Conservation (phyloP, 2,797 vertebrate species). For the Sebastes taczanowskii region DNA sequence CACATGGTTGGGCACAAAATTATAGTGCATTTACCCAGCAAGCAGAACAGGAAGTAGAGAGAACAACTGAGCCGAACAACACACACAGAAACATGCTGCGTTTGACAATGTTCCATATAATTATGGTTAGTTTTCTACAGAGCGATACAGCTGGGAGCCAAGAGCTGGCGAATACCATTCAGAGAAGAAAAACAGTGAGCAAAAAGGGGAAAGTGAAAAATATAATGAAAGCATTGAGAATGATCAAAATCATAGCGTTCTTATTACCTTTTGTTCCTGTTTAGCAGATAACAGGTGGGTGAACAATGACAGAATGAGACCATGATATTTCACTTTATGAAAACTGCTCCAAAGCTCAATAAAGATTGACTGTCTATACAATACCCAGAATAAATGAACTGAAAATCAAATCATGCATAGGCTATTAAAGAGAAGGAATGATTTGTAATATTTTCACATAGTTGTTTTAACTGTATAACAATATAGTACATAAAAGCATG, state of each 20-base stretch:
- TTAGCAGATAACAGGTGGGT: no score
- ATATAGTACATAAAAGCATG: no score
- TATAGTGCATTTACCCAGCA: conserved; percentile 6
- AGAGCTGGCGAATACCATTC: not conserved
- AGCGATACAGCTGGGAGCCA: not conserved
- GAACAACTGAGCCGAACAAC: not conserved
- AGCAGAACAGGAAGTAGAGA: not conserved
- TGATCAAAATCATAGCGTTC: not conserved
- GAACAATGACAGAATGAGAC: no score
- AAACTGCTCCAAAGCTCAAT: no score
- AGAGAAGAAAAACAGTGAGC: not conserved
- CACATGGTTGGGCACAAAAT: not conserved
- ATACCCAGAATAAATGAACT: no score
- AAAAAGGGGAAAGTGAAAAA: not conserved
- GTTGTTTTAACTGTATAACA: no score
- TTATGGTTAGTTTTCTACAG: not conserved
- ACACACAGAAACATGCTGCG: not conserved
- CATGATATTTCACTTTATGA: no score
- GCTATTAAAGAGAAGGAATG: no score
- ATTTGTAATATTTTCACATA: no score
- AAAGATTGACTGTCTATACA: no score
- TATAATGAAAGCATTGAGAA: not conserved
- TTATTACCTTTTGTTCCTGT: no score
- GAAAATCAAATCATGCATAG: no score
- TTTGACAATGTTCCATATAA: not conserved